phyloP scores from a whole-genome alignment of 2,113 vertebrate genomes.

The Nicator chloris region DNA sequence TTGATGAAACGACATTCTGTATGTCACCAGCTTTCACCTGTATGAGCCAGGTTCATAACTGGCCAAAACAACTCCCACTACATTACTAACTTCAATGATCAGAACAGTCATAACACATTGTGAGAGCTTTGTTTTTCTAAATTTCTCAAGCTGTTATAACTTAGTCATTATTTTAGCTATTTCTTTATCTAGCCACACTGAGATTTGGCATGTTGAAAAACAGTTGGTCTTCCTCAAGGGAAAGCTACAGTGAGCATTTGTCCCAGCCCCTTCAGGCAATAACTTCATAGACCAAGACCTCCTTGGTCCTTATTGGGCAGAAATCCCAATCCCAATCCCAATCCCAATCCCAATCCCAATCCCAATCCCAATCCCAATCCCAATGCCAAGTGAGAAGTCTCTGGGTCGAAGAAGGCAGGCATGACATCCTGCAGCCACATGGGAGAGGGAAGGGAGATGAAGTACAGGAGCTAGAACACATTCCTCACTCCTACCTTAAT shows the following conservation, averaged over 20 bases:
- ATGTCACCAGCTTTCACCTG: not conserved
- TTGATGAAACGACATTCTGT: not conserved
- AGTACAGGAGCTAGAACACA: not conserved
- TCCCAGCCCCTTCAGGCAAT: not conserved
- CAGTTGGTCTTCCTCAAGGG: not conserved
- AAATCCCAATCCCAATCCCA: not conserved
- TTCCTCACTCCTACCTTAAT: slow-evolving; percentile 83
- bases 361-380: not conserved
- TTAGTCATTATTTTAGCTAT: not conserved
- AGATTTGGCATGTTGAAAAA: not conserved
- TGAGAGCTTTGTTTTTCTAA: not conserved
- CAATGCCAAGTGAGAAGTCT: not conserved
- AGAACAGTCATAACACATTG: not conserved
- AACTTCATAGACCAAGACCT: not conserved
- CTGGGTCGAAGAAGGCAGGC: not conserved
- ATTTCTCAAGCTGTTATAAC: not conserved
- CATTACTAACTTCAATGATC: not conserved
- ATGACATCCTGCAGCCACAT: not conserved
- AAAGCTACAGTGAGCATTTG: not conserved
- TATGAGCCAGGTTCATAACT: not conserved
- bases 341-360: not conserved
- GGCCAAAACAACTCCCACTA: not conserved
- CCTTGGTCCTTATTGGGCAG: not conserved
- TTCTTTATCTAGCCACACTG: not conserved
- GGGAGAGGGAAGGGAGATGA: not conserved